Conservation (phyloP, 2,113 vertebrate genomes). For the Seriola quinqueradiata region DNA sequence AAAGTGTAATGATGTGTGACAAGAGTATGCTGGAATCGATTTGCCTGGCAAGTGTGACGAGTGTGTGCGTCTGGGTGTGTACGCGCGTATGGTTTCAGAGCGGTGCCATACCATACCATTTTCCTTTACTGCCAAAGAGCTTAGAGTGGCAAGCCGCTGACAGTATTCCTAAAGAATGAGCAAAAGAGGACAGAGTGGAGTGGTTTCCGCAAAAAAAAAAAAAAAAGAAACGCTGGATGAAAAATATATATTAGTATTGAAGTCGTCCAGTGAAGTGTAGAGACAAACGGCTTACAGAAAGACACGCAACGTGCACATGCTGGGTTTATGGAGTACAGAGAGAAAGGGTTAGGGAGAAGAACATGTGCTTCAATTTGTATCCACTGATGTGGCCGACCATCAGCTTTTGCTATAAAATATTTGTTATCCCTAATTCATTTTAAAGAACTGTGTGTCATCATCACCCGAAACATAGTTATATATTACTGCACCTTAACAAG, state of each 20-base stretch:
- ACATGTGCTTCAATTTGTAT: not conserved
- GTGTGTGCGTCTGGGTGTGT: constrained; percentile 26
- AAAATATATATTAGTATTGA: constrained; percentile 25
- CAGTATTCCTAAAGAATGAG: constrained; percentile 29
- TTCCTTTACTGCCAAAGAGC: constrained; percentile 37
- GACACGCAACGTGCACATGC: not conserved
- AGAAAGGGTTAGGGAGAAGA: not conserved
- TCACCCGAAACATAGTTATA: not conserved
- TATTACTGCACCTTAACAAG: not conserved
- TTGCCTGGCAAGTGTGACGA: constrained; percentile 37
- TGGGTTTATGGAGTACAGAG: not conserved
- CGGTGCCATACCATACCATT: constrained; percentile 25
- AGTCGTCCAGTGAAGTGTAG: constrained; percentile 30
- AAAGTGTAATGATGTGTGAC: constrained; percentile 78
- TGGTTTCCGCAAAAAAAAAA: not conserved
- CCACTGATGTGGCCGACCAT: not conserved
- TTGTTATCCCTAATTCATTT: not conserved
- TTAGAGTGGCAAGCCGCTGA: constrained; percentile 30
- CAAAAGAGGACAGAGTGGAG: constrained; percentile 17
- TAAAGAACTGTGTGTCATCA: not conserved
- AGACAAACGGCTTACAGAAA: constrained; percentile 5
- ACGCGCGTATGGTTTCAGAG: constrained; percentile 10
- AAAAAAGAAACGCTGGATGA: constrained; percentile 10
- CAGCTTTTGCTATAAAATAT: not conserved
- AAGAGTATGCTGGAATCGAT: constrained; percentile 70